phyloP scores from a whole-genome alignment of 2,888 invertebrate species.

The Sinohyriopsis cumingii region DNA sequence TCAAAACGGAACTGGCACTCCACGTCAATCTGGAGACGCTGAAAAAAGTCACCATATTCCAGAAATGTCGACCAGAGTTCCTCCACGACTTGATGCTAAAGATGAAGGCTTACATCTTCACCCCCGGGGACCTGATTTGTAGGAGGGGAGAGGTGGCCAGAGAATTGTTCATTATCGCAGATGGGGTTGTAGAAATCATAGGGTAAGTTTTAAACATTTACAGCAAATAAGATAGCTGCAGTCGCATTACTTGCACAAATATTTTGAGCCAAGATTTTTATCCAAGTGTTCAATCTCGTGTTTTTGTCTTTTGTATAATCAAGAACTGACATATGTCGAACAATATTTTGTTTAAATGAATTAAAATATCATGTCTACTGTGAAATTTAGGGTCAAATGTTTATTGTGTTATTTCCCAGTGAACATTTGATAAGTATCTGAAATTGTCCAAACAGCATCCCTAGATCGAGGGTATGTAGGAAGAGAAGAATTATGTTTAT shows the following conservation, averaged over 20 bases:
- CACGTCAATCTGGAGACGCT: conserved; percentile 96
- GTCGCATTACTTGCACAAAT: neutral
- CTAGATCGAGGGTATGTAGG: too few species aligned
- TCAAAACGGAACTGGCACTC: conserved; percentile 95
- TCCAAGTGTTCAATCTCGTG: too few species aligned
- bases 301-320: too few species aligned
- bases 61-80: conserved; percentile 98
- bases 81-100: conserved; percentile 96
- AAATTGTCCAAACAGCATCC: too few species aligned
- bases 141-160: conserved; percentile 94
- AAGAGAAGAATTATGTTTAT: too few species aligned
- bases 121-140: conserved; percentile 96
- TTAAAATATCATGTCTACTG: too few species aligned
- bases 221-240: neutral
- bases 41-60: conserved; percentile 95
- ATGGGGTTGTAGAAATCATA: conserved; percentile 95
- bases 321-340: too few species aligned
- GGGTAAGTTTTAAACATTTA: conserved; percentile 69
- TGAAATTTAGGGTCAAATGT: too few species aligned
- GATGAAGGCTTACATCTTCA: conserved; percentile 98
- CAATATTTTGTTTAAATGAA: too few species aligned
- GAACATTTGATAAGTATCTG: too few species aligned
- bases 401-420: too few species aligned
- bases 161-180: conserved; percentile 99
- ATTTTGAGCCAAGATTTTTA: neutral